A percentile compares a stretch with the other conserved stretches of the same genome.
phyloP scores from a whole-genome alignment of 2,888 invertebrate genomes.

The Acrocyrtus sp. region DNA sequence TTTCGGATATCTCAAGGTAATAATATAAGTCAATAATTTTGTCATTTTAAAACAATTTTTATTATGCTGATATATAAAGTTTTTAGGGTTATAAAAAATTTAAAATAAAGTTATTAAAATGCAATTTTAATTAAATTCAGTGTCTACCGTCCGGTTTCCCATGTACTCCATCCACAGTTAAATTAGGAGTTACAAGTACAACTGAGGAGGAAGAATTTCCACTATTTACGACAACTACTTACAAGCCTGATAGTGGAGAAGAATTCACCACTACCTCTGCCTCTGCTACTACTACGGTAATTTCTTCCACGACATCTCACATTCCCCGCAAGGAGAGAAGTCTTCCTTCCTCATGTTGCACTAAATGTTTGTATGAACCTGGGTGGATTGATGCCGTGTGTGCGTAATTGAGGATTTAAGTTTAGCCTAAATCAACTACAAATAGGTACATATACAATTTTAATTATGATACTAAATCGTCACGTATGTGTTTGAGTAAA shows the following conservation, averaged over 20 bases:
- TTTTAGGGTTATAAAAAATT: too few species aligned
- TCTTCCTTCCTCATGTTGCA: slow-evolving; percentile 31
- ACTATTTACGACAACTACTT: not conserved
- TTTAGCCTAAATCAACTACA: not conserved
- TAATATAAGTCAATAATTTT: too few species aligned
- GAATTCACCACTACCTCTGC: not conserved
- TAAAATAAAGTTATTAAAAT: too few species aligned
- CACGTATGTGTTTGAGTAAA: too few species aligned
- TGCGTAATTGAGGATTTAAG: too few species aligned
- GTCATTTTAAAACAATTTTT: too few species aligned
- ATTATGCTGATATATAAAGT: too few species aligned
- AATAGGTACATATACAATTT: not conserved
- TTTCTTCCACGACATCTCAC: not conserved
- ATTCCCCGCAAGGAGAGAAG: not conserved
- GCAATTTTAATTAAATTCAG: too few species aligned
- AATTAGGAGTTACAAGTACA: not conserved
- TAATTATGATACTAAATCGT: not conserved
- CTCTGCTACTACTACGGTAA: not conserved
- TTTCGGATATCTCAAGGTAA: too few species aligned
- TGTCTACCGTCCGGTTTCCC: slow-evolving; percentile 50
- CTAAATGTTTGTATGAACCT: slow-evolving; percentile 44
- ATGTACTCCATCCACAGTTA: slow-evolving; percentile 25
- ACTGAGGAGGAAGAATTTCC: not conserved
- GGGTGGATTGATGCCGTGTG: slow-evolving; percentile 57
- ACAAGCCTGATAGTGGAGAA: not conserved